Conservation (phyloP, 2,888 invertebrate genomes). For the Cacoxenus indagator region DNA sequence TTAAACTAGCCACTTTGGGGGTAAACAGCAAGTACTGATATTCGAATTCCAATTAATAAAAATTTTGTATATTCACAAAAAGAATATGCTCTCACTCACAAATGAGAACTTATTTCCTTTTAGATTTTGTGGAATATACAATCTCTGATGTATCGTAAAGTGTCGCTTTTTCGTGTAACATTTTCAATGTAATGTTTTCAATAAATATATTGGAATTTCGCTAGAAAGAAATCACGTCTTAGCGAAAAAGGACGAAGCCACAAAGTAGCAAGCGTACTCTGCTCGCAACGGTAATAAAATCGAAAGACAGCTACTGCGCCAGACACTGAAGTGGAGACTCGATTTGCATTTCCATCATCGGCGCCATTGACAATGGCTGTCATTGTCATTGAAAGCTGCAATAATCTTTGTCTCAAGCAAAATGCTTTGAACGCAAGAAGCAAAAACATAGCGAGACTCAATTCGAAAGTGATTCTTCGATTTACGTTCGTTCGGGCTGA, state of each 20-base stretch:
- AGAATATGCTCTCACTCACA: too few species aligned
- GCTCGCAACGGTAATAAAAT: constrained; percentile 54
- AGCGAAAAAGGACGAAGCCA: constrained; percentile 7
- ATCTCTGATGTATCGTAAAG: constrained; percentile 32
- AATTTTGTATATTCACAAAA: too few species aligned
- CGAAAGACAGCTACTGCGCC: constrained; percentile 36
- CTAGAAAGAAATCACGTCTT: constrained; percentile 38
- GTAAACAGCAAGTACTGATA: too few species aligned
- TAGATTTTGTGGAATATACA: not conserved
- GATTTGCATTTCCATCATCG: constrained; percentile 47
- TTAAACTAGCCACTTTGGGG: too few species aligned
- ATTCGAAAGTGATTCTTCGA: constrained; percentile 7
- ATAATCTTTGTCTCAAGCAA: constrained; percentile 53
- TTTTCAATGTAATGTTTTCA: constrained; percentile 29
- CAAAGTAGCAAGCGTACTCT: not conserved
- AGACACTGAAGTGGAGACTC: constrained; percentile 29
- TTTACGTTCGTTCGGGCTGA: not conserved
- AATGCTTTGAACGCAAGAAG: constrained; percentile 24
- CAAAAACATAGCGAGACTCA: too few species aligned
- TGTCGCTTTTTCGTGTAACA: constrained; percentile 43
- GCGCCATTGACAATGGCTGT: constrained; percentile 46
- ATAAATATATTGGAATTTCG: too few species aligned
- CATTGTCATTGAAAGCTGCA: constrained; percentile 61
- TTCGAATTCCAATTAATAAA: too few species aligned
- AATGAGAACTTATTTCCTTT: too few species aligned